phyloP scores from a whole-genome alignment of 2,113 vertebrate genomes.

The Pomatorhinus ruficollis region DNA sequence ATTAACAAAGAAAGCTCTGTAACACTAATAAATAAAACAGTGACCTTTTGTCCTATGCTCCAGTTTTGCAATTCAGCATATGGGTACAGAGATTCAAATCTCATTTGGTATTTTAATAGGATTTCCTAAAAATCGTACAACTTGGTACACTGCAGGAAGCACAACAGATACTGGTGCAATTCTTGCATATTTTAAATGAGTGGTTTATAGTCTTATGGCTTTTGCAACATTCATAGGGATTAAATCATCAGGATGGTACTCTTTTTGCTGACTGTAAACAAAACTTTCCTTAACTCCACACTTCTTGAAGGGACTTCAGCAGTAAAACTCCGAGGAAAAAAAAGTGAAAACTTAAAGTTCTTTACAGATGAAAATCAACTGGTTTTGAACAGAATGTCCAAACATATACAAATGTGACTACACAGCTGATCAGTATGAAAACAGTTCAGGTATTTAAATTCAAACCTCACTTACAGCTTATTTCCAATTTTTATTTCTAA shows the following conservation, averaged over 20 bases:
- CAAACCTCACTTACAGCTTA: background rate
- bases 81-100: constrained; percentile 42
- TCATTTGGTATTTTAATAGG: constrained; percentile 62
- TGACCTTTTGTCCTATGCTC: constrained; percentile 33
- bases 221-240: background rate
- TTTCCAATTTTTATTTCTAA: background rate
- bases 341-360: background rate
- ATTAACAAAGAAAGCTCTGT: constrained; percentile 43
- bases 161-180: background rate
- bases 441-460: background rate
- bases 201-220: background rate
- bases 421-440: background rate
- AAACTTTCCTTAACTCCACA: background rate
- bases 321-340: background rate
- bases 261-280: background rate
- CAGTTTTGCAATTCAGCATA: constrained; percentile 1
- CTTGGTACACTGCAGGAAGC: background rate
- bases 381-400: background rate
- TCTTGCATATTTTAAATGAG: background rate
- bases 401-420: background rate
- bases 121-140: constrained; percentile 31
- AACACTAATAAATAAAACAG: constrained; percentile 29
- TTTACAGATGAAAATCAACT: background rate
- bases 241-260: background rate
- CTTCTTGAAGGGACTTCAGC: background rate